Evolutionary conservation across 2,888 invertebrate species (phyloP), one percentile per base, ranked within the genome.

Genomic region (Drosophila ustulata): DNA sequence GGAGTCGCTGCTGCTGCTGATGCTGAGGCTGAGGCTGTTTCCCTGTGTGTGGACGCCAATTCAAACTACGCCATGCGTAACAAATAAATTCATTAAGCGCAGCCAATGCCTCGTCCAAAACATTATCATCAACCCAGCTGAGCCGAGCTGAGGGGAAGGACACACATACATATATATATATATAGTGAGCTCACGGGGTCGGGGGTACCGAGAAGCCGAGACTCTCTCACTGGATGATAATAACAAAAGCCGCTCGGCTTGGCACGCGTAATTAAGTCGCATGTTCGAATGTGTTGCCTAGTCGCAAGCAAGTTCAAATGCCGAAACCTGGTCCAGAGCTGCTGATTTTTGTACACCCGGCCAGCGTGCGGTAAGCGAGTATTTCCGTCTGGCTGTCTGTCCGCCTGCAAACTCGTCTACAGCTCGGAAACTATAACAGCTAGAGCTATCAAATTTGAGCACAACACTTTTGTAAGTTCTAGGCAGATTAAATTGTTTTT

Each of bases 1-100:
- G 70, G 70, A 79, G 69, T 61, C 73, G 37, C 50, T 58, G n/a
- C 49, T 53, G 69, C 66, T 71, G 81, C 81, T 73, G 75, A 49
- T 49, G 26, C 34, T 55, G 13, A 39, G 18, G 49, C 62, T 58
- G 49, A 57, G 32, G 66, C 34, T 66, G 41, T 75, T 50, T 71
- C 62, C 66, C 51, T 70, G 77, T 69, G 72, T 69, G 62, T 75
- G 75, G 59, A 75, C 72, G 89, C 75, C 89, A 88, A 89, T 86
- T 86, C 89, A 89, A 89, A 89, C 49, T 80, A 86, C 75, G 81
- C 89, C 89, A 86, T 88, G 89, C 86, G 86, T 83, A 86, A 88
- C 86, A 88, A 89, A 86, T 86, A 86, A 86, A 86, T 86, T 89
- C 86, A 86, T 86, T 86, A 89, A 86, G 86, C 87, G 89, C 88